phyloP scores from a whole-genome alignment of 1,140 invertebrate genomes.

The Lordiphosa clarofinis region DNA sequence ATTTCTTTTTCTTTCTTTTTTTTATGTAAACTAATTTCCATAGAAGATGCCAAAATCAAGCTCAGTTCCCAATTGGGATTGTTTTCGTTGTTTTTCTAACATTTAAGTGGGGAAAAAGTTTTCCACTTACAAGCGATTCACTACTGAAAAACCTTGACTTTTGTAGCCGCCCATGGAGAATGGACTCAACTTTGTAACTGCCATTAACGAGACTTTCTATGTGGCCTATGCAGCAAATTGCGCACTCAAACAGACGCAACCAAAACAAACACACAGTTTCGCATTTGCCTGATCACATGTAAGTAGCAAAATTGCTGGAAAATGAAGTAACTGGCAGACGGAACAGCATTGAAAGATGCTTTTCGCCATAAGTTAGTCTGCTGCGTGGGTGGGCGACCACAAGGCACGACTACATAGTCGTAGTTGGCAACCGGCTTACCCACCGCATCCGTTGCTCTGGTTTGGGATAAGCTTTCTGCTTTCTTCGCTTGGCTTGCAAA shows the following conservation, averaged over 20 bases:
- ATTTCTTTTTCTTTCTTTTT: too few species aligned
- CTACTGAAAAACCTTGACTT: conserved; percentile 72
- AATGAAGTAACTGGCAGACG: conserved; percentile 63
- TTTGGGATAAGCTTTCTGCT: too few species aligned
- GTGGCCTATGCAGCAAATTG: conserved; percentile 28
- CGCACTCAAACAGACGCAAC: background rate
- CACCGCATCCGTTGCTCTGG: background rate
- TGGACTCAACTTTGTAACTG: conserved; percentile 37
- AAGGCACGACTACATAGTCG: conserved; percentile 4
- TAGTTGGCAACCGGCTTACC: conserved; percentile 1
- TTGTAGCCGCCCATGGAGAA: conserved; percentile 27
- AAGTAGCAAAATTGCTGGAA: conserved; percentile 55
- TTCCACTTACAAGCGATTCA: conserved; percentile 65
- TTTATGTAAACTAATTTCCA: too few species aligned
- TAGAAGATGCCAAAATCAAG: too few species aligned
- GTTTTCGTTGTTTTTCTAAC: conserved; percentile 16
- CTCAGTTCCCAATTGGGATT: conserved; percentile 22
- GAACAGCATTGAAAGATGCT: conserved; percentile 66
- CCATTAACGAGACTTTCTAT: conserved; percentile 47
- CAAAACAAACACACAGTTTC: conserved; percentile 2
- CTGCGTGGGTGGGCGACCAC: conserved; percentile 55
- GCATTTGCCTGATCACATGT: conserved; percentile 18
- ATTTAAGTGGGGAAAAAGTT: conserved; percentile 61
- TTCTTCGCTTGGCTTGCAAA: background rate
- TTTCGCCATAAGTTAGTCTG: conserved; percentile 47